Conservation (phyloP, 1,140 invertebrate genomes). For the Drosophila asahinai region DNA sequence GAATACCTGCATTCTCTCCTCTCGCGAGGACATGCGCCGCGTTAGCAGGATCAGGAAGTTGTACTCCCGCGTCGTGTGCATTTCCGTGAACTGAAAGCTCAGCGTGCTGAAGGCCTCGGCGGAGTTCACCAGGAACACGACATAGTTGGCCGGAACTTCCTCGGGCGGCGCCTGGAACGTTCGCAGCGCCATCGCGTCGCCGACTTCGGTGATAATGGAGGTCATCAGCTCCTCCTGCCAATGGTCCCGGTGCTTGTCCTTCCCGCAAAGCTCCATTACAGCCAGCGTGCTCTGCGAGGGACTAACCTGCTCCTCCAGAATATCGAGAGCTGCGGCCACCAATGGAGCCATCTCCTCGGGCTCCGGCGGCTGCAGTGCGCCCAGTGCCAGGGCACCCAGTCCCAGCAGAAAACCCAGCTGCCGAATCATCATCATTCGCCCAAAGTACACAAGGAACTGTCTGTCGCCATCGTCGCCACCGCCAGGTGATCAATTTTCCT, state of each 20-base stretch:
- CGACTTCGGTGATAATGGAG: conserved; percentile 31
- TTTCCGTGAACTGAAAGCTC: conserved; percentile 38
- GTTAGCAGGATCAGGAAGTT: conserved; percentile 62
- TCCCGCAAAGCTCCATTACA: conserved; percentile 39
- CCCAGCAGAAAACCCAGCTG: conserved; percentile 16
- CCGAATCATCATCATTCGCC: conserved; percentile 6
- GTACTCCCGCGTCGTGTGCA: conserved; percentile 48
- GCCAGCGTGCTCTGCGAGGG: conserved; percentile 40
- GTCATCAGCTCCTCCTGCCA: conserved; percentile 28
- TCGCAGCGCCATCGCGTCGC: conserved; percentile 32
- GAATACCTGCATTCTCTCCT: not conserved
- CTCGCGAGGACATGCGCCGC: not conserved
- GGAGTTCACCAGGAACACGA: conserved; percentile 58
- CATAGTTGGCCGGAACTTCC: conserved; percentile 36
- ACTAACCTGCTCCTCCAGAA: conserved; percentile 44
- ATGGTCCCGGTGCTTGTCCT: not conserved
- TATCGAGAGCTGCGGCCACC: conserved; percentile 33
- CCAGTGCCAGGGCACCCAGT: conserved; percentile 7
- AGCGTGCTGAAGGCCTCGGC: conserved; percentile 41
- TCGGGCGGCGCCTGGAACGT: conserved; percentile 19
- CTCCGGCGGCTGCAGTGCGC: conserved; percentile 16
- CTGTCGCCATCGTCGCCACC: not conserved
- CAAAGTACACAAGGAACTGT: not conserved
- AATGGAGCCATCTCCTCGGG: not conserved
- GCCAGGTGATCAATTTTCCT: not conserved